phyloP scores from a whole-genome alignment of 2,797 vertebrate species.

The Enoplosus armatus region DNA sequence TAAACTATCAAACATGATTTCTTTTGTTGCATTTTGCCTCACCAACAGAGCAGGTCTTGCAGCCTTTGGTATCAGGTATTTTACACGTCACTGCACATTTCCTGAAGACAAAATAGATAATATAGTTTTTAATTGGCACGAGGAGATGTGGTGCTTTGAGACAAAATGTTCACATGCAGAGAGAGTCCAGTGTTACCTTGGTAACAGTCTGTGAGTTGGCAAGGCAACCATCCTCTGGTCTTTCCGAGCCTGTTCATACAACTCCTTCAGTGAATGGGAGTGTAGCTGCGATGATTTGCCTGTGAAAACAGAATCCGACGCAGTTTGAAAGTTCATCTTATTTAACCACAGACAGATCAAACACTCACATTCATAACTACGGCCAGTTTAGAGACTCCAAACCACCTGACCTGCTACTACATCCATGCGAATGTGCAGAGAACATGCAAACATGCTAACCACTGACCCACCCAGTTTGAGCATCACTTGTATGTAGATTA shows the following conservation, averaged over 20 bases:
- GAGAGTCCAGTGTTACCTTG: conserved; percentile 80
- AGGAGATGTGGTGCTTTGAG: background rate
- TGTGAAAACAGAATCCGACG: conserved; percentile 52
- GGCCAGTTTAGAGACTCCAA: background rate
- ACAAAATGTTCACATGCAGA: background rate
- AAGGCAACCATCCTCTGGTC: conserved; percentile 88
- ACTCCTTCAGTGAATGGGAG: conserved; percentile 89
- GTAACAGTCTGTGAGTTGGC: conserved; percentile 90
- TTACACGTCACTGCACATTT: conserved; percentile 89
- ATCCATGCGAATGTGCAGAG: background rate
- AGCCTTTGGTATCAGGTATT: conserved; percentile 95
- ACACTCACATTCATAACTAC: background rate
- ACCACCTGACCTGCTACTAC: background rate
- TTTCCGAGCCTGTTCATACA: conserved; percentile 89
- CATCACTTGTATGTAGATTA: too few relatives aligned
- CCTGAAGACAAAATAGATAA: conserved; percentile 73
- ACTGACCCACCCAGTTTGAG: background rate
- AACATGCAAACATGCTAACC: background rate
- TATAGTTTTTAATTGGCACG: fast-evolving
- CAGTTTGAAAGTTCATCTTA: background rate
- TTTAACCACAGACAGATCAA: background rate
- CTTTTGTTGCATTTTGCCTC: conserved; percentile 63
- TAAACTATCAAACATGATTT: background rate
- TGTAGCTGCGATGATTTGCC: conserved; percentile 92
- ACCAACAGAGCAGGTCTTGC: conserved; percentile 91